Conservation (phyloP, 2,113 vertebrate species). For the Rhinichthys klamathensis region DNA sequence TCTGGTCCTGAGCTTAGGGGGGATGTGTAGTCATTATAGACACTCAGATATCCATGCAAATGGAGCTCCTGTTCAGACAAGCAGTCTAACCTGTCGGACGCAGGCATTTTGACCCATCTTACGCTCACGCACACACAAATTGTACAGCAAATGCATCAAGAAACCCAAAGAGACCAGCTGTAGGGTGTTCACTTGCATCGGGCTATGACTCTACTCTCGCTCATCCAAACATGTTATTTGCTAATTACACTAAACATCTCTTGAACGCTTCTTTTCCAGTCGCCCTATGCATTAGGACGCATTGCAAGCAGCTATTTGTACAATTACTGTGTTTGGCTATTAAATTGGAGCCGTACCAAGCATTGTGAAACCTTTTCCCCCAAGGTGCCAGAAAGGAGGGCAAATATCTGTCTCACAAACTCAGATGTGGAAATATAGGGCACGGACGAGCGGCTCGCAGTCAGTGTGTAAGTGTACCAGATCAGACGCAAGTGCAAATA, state of each 20-base stretch:
- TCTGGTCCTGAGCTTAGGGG: background rate
- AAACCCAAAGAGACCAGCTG: constrained; percentile 3
- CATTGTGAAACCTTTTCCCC: constrained; percentile 38
- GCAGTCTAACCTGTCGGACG: background rate
- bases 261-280: constrained; percentile 12
- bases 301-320: constrained; percentile 25
- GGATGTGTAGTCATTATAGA: background rate
- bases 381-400: constrained; percentile 52
- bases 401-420: constrained; percentile 51
- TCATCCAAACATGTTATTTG: constrained; percentile 45
- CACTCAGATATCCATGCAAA: background rate
- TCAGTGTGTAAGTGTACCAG: constrained; percentile 37
- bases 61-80: constrained; percentile 6
- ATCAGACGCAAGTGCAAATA: background rate
- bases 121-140: background rate
- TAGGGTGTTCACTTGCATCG: background rate
- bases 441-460: constrained; percentile 59
- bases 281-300: constrained; percentile 16
- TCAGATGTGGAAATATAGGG: constrained; percentile 61
- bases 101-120: background rate
- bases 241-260: constrained; percentile 42
- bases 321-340: constrained; percentile 43
- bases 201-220: constrained; percentile 15
- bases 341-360: constrained; percentile 3
- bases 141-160: background rate